Evolutionary conservation across 2,113 vertebrate genomes (phyloP).

Genomic region (Hippocampus comes): DNA sequence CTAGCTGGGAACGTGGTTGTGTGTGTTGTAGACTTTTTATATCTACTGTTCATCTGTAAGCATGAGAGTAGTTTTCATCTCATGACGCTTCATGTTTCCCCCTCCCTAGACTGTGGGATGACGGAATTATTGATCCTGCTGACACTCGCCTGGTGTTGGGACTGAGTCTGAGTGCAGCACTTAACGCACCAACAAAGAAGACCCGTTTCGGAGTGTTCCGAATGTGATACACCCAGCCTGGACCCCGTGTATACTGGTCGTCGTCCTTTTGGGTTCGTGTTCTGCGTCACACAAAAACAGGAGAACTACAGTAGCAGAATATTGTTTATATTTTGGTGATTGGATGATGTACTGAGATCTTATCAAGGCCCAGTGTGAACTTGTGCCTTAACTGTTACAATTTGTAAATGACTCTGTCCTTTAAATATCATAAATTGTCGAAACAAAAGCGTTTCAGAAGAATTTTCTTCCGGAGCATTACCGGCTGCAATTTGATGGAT

Average conservation of each 20-base stretch:
- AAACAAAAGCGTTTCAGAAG: neutral
- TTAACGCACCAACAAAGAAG: conserved; percentile 86
- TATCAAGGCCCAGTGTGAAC: conserved; percentile 10
- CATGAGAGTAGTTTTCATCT: conserved; percentile 1
- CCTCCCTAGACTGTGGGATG: conserved; percentile 86
- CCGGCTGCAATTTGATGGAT: neutral
- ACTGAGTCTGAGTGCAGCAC: conserved; percentile 87
- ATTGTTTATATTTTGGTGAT: neutral
- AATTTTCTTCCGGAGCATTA: neutral
- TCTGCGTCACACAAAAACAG: neutral
- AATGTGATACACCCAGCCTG: conserved; percentile 73
- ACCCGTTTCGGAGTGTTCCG: conserved; percentile 91
- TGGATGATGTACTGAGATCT: conserved; percentile 5
- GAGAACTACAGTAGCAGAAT: neutral
- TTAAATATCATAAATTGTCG: neutral
- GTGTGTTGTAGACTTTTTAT: no score
- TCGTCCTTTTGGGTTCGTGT: neutral
- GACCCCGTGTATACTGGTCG: conserved; percentile 3
- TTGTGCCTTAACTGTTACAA: conserved; percentile 57
- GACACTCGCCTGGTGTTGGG: conserved; percentile 93
- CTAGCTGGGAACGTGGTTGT: no score
- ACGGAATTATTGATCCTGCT: conserved; percentile 93
- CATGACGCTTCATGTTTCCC: conserved; percentile 7
- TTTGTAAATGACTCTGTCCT: conserved; percentile 27
- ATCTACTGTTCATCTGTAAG: neutral